Conservation (phyloP, 2,113 vertebrate species). For the Accipiter virgatus region DNA sequence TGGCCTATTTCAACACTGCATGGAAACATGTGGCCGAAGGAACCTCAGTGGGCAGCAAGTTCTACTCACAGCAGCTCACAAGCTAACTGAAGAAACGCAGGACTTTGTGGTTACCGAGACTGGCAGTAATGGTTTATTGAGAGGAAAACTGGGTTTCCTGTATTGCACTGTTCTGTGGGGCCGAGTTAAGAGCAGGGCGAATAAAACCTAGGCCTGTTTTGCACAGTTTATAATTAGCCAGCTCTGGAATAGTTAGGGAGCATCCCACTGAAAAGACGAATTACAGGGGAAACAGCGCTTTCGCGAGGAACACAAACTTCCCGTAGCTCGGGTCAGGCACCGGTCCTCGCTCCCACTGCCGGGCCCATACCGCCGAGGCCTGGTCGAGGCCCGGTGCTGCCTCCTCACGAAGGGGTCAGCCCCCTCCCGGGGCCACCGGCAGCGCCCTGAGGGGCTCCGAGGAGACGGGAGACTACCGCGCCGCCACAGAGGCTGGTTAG, state of each 20-base stretch:
- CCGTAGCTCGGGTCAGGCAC: fast-evolving
- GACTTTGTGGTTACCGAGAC: neutral
- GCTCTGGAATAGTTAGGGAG: neutral
- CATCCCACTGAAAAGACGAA: fast-evolving
- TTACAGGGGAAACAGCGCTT: fast-evolving
- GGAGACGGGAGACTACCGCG: fast-evolving
- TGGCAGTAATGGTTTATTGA: fast-evolving
- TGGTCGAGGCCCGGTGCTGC: fast-evolving
- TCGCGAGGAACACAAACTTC: neutral
- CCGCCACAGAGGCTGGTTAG: fast-evolving
- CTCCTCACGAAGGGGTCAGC: too few relatives aligned
- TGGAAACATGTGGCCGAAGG: fast-evolving
- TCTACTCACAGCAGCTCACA: neutral
- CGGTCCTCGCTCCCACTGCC: fast-evolving
- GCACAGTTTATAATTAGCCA: neutral
- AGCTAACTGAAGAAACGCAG: too few relatives aligned
- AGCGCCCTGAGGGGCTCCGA: neutral
- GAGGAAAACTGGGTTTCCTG: neutral
- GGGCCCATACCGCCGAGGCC: fast-evolving
- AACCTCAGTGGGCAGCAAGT: fast-evolving
- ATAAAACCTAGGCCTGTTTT: neutral
- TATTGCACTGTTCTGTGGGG: too few relatives aligned
- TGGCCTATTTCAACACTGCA: fast-evolving
- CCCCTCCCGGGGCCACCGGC: neutral
- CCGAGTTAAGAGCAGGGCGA: fast-evolving